phyloP scores from a whole-genome alignment of 2,113 vertebrate species.

The Pterophyllum scalare region DNA sequence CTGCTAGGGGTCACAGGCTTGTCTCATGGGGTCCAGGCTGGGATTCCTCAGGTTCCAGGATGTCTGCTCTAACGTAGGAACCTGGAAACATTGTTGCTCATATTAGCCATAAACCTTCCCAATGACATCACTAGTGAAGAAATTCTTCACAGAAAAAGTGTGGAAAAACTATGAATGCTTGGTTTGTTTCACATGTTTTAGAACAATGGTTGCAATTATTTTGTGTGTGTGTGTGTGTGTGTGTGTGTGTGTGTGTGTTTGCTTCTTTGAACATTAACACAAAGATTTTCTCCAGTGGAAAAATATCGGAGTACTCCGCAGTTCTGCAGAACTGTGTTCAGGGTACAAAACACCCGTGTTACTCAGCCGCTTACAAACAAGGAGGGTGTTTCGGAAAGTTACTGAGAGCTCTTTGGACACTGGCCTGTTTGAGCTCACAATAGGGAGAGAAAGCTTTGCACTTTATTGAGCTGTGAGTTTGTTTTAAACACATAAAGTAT shows the following conservation, averaged over 20 bases:
- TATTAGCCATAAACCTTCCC: constrained; percentile 22
- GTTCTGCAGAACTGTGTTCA: not conserved
- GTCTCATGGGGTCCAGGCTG: not conserved
- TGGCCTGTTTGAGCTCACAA: constrained; percentile 41
- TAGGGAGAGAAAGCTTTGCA: constrained; percentile 4
- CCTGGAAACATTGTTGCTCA: constrained; percentile 52
- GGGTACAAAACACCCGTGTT: constrained; percentile 14
- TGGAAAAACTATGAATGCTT: not conserved
- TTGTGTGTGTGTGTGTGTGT: not conserved
- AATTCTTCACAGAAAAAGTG: not conserved
- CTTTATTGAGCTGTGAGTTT: constrained; percentile 51
- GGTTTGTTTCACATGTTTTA: not conserved
- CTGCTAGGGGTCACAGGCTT: constrained; percentile 21
- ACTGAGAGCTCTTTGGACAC: constrained; percentile 41
- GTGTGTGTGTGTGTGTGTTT: not conserved
- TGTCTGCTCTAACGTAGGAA: constrained; percentile 22
- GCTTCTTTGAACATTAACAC: not conserved
- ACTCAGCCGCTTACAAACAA: constrained; percentile 17
- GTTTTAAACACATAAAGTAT: constrained; percentile 37
- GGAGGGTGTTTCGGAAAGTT: constrained; percentile 36
- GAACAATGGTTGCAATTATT: not conserved
- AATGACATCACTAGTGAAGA: not conserved
- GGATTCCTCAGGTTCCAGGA: constrained; percentile 51
- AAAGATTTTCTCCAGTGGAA: not conserved
- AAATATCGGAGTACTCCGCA: not conserved